A percentile compares a stretch with the other conserved stretches of the same genome.
Conservation (phyloP, 2,888 invertebrate species). For the Latheticus oryzae region DNA sequence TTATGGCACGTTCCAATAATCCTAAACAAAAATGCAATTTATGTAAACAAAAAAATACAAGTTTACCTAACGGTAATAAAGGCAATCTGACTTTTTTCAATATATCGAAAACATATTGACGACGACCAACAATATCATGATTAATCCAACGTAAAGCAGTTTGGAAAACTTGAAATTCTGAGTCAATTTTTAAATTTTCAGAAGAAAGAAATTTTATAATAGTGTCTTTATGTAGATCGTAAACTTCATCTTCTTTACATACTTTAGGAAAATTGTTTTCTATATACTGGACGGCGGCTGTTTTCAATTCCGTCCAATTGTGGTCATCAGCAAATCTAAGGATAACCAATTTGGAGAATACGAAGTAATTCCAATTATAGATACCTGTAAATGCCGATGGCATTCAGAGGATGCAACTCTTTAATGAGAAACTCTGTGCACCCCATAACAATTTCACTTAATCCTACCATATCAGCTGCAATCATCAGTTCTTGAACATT, state of each 20-base stretch:
- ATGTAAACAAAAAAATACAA: constrained; percentile 1
- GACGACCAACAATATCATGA: constrained; percentile 80
- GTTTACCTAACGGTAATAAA: constrained; percentile 75
- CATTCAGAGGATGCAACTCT: constrained; percentile 88
- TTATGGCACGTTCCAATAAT: constrained; percentile 80
- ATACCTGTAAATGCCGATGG: constrained; percentile 86
- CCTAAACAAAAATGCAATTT: constrained; percentile 59
- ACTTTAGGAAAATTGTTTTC: constrained; percentile 88
- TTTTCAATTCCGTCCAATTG: constrained; percentile 81
- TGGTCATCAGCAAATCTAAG: constrained; percentile 89
- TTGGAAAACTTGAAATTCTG: constrained; percentile 89
- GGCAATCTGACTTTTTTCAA: constrained; percentile 85
- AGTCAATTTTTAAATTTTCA: constrained; percentile 88
- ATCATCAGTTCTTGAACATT: constrained; percentile 91
- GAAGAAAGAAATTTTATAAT: constrained; percentile 83
- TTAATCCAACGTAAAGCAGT: constrained; percentile 90
- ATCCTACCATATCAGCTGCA: constrained; percentile 91
- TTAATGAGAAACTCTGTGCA: constrained; percentile 88
- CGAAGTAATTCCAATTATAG: not conserved
- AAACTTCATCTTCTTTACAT: constrained; percentile 84
- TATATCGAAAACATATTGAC: constrained; percentile 88
- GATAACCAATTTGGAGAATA: no score
- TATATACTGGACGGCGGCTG: constrained; percentile 83
- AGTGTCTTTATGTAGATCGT: constrained; percentile 82
- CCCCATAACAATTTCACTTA: constrained; percentile 84